Evolutionary conservation across 2,797 vertebrate species (phyloP), one percentile per base, ranked within the genome.

Genomic region (Coregonus ussuriensis): DNA sequence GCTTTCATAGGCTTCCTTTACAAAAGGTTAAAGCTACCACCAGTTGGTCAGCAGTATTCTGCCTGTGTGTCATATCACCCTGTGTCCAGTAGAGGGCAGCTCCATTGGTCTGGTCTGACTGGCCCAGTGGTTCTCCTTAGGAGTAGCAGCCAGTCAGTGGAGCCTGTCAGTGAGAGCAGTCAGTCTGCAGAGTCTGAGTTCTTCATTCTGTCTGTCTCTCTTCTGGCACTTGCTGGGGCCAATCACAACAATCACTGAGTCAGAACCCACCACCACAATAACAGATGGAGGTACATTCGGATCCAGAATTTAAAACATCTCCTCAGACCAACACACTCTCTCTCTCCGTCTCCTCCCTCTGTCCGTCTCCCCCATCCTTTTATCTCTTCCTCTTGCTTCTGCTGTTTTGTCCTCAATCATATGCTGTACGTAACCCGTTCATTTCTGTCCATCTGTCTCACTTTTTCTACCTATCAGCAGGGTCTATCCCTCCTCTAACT

Each of bases 281-380:
- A 94, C 83, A 89, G 91, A 94, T 91, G 88, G 91, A 88, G 89
- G 88, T 75, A 83, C 89, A 88, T 88, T 35, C 18, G 88, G 86
- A 53, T 90, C 86, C 83, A 91, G 91, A 93, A 93, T 91, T 92
- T 89, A 88, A 94, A 93, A 90, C 89, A 89, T 89, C 89, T 88
- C 86, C 86, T 47, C 41, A 47, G 88, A 88, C 86, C 88, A 91
- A 91, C 86, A 88, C 79, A 86, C 81, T 6, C 67, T 6, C 21
- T 81, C 47, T 11, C 56, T 74, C 65, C n/a, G 33, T 41, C 54
- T 13, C 54, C 41, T 78, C 89, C 88, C 87, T 82, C 83, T 73
- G 77, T 80, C 86, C 80, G 71, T 79, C 59, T 52, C 86, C 35
- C 14, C 59, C 41, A 3, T 47, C 21, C 54, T 4, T 54, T n/a